Conservation (phyloP, 2,888 invertebrate genomes). For the Xanthorhoe spadicearia region DNA sequence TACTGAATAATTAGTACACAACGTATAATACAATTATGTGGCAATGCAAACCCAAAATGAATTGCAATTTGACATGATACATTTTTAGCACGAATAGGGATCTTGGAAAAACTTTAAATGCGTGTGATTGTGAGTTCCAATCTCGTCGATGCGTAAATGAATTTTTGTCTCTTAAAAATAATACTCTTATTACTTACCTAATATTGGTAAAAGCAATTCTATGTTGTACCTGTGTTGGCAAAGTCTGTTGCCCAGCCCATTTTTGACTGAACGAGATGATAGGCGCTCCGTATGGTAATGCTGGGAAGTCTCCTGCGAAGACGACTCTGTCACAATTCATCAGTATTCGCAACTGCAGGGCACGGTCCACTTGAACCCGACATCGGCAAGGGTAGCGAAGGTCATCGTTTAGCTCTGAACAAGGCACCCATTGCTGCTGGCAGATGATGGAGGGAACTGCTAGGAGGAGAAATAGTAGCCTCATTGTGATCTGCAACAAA, state of each 20-base stretch:
- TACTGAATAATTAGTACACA: neutral
- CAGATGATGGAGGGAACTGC: conserved; percentile 60
- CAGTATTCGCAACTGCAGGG: conserved; percentile 82
- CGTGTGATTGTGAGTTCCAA: no score
- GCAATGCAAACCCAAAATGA: no score
- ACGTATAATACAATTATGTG: no score
- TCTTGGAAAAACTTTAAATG: no score
- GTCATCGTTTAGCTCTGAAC: conserved; percentile 90
- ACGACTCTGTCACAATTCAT: conserved; percentile 94
- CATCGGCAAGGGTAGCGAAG: conserved; percentile 90
- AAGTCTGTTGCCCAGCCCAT: conserved; percentile 91
- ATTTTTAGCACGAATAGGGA: no score
- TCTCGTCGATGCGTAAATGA: no score
- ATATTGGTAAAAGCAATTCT: no score
- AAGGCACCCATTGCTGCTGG: conserved; percentile 87
- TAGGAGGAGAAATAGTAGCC: conserved; percentile 65
- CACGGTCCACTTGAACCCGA: conserved; percentile 79
- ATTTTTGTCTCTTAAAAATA: no score
- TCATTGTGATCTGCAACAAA: conserved; percentile 65
- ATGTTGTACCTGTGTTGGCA: conserved; percentile 89
- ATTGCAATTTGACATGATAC: no score
- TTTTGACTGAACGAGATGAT: conserved; percentile 92
- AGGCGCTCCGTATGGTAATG: conserved; percentile 91
- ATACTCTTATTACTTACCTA: no score
- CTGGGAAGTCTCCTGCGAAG: conserved; percentile 91